A percentile compares a stretch with the other conserved stretches of the same genome.
These are phyloP conservation scores for Drosophila multiciliata DNA, from an alignment of 2,888 invertebrate genomes.

Conservation along the genomic window DNA sequence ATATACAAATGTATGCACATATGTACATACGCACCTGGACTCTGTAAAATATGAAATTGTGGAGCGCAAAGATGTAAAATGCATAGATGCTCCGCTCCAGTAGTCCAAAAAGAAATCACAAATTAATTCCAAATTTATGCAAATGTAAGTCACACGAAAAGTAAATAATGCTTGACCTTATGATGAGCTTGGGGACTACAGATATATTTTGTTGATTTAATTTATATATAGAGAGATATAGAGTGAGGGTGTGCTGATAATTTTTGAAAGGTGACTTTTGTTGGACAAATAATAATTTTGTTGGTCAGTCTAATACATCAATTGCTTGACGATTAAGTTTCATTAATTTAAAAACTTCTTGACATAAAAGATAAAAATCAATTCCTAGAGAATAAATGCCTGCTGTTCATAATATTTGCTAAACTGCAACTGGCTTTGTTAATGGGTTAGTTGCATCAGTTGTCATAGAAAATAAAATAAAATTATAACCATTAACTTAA, in stretches of 20 bases:
- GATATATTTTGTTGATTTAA: not conserved
- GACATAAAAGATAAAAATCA: not conserved
- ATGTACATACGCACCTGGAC: slow-evolving; percentile 7
- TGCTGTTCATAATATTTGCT: not conserved
- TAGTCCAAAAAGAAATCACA: not conserved
- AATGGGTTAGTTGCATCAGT: not conserved
- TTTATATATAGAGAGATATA: too few species aligned
- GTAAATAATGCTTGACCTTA: not conserved
- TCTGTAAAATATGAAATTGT: not conserved
- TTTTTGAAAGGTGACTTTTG: not conserved
- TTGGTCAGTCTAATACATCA: not conserved
- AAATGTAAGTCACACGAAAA: not conserved
- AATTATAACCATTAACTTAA: not conserved
- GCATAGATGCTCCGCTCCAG: slow-evolving; percentile 1
- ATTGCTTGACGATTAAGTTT: not conserved
- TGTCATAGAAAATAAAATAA: not conserved
- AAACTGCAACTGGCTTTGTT: not conserved
- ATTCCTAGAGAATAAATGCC: not conserved
- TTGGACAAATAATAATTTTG: not conserved
- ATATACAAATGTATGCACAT: slow-evolving; percentile 9
- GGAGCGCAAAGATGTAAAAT: not conserved
- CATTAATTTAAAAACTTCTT: not conserved
- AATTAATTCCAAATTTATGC: not conserved
- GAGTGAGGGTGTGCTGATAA: not conserved
- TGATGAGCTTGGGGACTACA: not conserved